phyloP scores from a whole-genome alignment of 2,888 invertebrate species.

The Melipona beecheii region DNA sequence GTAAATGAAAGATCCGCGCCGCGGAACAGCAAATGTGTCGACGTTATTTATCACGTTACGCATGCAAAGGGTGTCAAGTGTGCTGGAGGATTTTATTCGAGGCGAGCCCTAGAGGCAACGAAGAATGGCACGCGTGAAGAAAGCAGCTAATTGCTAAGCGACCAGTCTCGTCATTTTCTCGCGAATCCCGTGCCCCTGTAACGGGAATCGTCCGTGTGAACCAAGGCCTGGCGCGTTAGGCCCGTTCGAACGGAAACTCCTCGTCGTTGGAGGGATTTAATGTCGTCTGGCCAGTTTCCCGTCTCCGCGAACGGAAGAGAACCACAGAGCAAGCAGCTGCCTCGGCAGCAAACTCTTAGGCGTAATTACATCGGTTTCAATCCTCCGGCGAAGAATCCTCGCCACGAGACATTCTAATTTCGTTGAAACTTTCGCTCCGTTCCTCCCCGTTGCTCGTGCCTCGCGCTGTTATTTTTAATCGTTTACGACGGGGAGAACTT shows the following conservation, averaged over 20 bases:
- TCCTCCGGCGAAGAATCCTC: constrained; percentile 4
- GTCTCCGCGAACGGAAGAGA: background rate
- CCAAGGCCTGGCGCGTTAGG: constrained; percentile 28
- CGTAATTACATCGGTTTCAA: constrained; percentile 23
- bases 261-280: constrained; percentile 22
- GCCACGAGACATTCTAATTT: background rate
- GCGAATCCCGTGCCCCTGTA: constrained; percentile 4
- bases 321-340: background rate
- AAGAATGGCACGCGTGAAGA: constrained; percentile 23
- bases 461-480: background rate
- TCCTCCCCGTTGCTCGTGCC: background rate
- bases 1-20: too few relatives aligned
- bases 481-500: background rate
- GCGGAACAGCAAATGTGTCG: constrained; percentile 17
- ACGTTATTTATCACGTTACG: constrained; percentile 55
- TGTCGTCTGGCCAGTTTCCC: constrained; percentile 23
- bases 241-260: constrained; percentile 49
- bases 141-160: constrained; percentile 40
- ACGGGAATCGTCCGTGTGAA: constrained; percentile 37
- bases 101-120: constrained; percentile 26
- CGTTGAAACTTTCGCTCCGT: background rate
- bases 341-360: background rate
- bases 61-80: constrained; percentile 31
- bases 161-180: constrained; percentile 37
- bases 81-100: constrained; percentile 38